Evolutionary conservation across 2,888 invertebrate species (phyloP).

Genomic region (Graphium colonna): DNA sequence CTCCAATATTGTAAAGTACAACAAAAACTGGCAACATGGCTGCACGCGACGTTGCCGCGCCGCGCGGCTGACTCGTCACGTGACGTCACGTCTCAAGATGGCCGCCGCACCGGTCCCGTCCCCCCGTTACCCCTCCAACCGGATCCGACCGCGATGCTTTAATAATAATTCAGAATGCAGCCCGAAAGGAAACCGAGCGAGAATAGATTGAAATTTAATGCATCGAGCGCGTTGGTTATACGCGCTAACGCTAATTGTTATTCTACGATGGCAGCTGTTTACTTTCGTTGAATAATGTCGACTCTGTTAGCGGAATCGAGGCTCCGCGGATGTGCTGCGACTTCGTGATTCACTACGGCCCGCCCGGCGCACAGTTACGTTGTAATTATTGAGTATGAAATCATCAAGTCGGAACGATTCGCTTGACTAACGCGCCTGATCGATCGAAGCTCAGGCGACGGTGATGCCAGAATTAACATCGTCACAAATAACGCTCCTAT

Average conservation of each 20-base stretch:
- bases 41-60: conserved; percentile 68
- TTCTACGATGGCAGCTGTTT: conserved; percentile 71
- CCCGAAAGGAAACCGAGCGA: conserved; percentile 72
- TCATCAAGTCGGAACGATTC: conserved; percentile 10
- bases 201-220: conserved; percentile 77
- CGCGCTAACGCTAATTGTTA: conserved; percentile 68
- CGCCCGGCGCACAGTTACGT: conserved; percentile 29
- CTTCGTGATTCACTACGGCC: conserved; percentile 51
- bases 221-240: conserved; percentile 58
- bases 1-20: conserved; percentile 69
- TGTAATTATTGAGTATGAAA: conserved; percentile 15
- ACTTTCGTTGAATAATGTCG: conserved; percentile 70
- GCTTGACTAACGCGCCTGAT: not conserved
- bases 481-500: not conserved
- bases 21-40: conserved; percentile 65
- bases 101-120: conserved; percentile 72
- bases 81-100: conserved; percentile 81
- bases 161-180: conserved; percentile 74
- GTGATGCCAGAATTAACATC: conserved; percentile 7
- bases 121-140: conserved; percentile 55
- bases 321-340: conserved; percentile 41
- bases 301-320: conserved; percentile 56
- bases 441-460: not conserved
- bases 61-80: conserved; percentile 76
- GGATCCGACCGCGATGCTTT: conserved; percentile 68